Evolutionary conservation across 1,140 invertebrate genomes (phyloP), one percentile per base, ranked within the genome.

Genomic region (Augochlora pura): DNA sequence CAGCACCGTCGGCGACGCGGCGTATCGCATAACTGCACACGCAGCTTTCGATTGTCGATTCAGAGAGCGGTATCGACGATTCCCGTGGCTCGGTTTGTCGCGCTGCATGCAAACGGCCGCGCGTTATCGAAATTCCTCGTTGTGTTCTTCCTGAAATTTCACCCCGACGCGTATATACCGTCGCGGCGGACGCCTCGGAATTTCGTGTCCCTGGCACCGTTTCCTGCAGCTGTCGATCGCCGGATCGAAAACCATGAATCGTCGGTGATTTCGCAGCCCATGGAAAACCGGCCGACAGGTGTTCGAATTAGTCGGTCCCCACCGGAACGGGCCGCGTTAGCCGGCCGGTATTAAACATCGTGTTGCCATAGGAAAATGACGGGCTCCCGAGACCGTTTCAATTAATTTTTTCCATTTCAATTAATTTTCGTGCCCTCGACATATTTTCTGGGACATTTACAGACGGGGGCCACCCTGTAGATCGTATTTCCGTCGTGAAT

Each of bases 1-100:
- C n/a, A 66, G 32, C 25, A 46, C 8, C 42, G 42, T 10, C 12
- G 2, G 2, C 42, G 16, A 0, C 52, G 54, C 16, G n/a, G 23
- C 64, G 64, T 46, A n/a, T 46, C 49, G 77, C 77, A 79, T 79
- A 79, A 79, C 77, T 74, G 77, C 77, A 67, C 63, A 79, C 77
- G 71, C 77, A 73, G 52, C 62, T 60, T 79, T 80, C 63, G 64
- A 80, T 80, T 76, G 78, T 80, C 73, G 78, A 80, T 80, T 68
- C 78, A 76, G 59, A 49, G 78, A 66, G 73, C 78, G 73, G 62
- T 80, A 80, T 80, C 72, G 65, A 16, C 65, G 78, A 69, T 76
- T 80, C 71, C 71, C n/a, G 63, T 67, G 46, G 27, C 65, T 63
- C 21, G 77, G 63, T 74, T 5, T 74, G 66, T 60, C 77, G 77